Evolutionary conservation across 2,797 vertebrate genomes (phyloP), one percentile per base, ranked within the genome.

Genomic region (Steatocranus sp.): DNA sequence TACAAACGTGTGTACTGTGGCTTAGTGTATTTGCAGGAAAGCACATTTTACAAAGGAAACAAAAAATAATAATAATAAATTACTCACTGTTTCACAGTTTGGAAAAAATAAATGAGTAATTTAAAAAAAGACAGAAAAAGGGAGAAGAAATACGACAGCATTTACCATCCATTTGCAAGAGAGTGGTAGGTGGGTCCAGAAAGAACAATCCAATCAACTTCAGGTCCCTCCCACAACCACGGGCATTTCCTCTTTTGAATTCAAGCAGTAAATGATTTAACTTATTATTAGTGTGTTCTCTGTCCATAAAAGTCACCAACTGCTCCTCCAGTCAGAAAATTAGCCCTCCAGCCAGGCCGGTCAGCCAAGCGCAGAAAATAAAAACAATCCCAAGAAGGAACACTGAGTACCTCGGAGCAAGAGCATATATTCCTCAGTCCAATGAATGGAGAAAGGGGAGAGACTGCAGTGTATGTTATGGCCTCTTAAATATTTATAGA

Each of bases 401-500:
- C 83, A 87, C 48, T 7, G 74, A 81, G 78, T 83, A 78, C 87
- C 81, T 85, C 58, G 25, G 86, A 87, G 78, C 75, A 79, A 77
- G 86, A 88, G 79, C 78, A 82, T 87, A 89, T 86, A 86, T 87
- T 88, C 86, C 83, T 90, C 83, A 88, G 89, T 91, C 89, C 88
- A 88, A 10, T 46, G 58, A 78, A 83, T 88, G 7, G 23, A 83
- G 80, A 85, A 85, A 80, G 74, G 82, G 82, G 70, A 87, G 84
- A 83, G 76, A 86, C 73, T 23, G 74, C 51, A 79, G 87, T 86
- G 86, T 84, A 86, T 75, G 75, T 66, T 83, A 88, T 89, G 89
- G 83, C 79, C 86, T 83, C 78, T 93, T 92, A 84, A 92, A 92
- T 93, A 93, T 92, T 90, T 88, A 93, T 91, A 90, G 61, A 91